Conservation (phyloP, 2,888 invertebrate species). For the Drosophila barbarae region DNA sequence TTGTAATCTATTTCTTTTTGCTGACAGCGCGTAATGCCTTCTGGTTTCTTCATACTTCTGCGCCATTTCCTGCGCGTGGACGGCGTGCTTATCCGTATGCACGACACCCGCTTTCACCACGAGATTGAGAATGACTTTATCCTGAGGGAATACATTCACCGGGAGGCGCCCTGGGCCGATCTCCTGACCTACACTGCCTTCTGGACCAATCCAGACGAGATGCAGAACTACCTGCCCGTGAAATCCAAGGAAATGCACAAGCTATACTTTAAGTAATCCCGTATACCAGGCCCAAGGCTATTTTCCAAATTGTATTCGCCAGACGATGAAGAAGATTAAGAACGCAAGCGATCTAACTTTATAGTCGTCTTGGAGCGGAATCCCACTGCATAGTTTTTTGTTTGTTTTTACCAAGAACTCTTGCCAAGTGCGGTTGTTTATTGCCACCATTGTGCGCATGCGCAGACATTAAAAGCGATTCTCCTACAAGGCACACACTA, state of each 20-base stretch:
- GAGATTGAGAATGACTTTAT: conserved; percentile 88
- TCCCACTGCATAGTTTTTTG: neutral
- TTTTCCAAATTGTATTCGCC: neutral
- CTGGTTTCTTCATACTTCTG: conserved; percentile 92
- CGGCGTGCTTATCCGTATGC: conserved; percentile 91
- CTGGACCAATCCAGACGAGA: conserved; percentile 85
- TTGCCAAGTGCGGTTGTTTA: conserved; percentile 40
- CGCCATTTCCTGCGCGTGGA: conserved; percentile 97
- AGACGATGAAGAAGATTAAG: neutral
- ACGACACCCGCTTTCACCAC: conserved; percentile 93
- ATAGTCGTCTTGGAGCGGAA: neutral
- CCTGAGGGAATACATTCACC: conserved; percentile 89
- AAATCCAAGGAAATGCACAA: conserved; percentile 80
- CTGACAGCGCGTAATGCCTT: conserved; percentile 96
- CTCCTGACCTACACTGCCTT: conserved; percentile 80
- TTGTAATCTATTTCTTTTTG: conserved; percentile 11
- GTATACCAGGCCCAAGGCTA: neutral
- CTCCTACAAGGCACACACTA: conserved; percentile 39
- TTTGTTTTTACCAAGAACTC: conserved; percentile 8
- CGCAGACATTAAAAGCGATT: conserved; percentile 52
- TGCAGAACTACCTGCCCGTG: conserved; percentile 84
- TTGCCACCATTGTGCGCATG: conserved; percentile 47
- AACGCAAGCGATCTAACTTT: neutral
- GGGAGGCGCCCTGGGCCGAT: conserved; percentile 87
- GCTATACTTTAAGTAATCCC: conserved; percentile 70